Evolutionary conservation across 92 coral and sea anemone species (phyloP).

Genomic region (Paragorgia papillata): DNA sequence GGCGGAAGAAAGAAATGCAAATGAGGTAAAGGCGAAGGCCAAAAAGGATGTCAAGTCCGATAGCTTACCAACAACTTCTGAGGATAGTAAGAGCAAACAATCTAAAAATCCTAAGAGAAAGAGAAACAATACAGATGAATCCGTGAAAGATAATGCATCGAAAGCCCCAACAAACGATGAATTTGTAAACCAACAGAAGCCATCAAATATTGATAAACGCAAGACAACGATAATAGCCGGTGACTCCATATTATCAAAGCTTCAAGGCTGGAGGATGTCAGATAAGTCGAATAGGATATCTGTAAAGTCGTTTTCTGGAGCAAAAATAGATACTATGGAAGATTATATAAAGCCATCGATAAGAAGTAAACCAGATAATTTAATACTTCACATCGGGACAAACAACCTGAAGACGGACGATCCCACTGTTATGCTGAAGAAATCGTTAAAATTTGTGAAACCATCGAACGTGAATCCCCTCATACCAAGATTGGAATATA

Average conservation of each 20-base stretch:
- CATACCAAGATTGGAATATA: conserved; percentile 31
- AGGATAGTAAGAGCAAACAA: too few species aligned
- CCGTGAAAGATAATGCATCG: too few species aligned
- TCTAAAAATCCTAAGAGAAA: too few species aligned
- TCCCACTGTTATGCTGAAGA: conserved; percentile 41
- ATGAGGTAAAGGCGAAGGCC: neutral
- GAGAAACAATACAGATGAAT: too few species aligned
- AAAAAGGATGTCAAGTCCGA: neutral
- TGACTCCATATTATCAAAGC: conserved; percentile 28
- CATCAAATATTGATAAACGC: neutral
- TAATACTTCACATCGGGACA: conserved; percentile 42
- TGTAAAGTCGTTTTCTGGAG: conserved; percentile 34
- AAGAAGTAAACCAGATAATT: conserved; percentile 19
- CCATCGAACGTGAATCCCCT: conserved; percentile 30
- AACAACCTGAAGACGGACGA: conserved; percentile 24
- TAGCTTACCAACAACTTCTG: too few species aligned
- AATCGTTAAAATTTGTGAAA: conserved; percentile 33
- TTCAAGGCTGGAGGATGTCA: conserved; percentile 29
- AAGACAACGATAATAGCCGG: conserved; percentile 14
- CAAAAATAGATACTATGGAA: conserved; percentile 37
- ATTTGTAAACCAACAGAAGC: too few species aligned
- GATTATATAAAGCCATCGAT: conserved; percentile 42
- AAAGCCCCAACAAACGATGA: too few species aligned
- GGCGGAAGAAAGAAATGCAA: neutral
- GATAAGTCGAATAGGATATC: conserved; percentile 22